Conservation (phyloP, 1,140 invertebrate species). For the Pantala flavescens region DNA sequence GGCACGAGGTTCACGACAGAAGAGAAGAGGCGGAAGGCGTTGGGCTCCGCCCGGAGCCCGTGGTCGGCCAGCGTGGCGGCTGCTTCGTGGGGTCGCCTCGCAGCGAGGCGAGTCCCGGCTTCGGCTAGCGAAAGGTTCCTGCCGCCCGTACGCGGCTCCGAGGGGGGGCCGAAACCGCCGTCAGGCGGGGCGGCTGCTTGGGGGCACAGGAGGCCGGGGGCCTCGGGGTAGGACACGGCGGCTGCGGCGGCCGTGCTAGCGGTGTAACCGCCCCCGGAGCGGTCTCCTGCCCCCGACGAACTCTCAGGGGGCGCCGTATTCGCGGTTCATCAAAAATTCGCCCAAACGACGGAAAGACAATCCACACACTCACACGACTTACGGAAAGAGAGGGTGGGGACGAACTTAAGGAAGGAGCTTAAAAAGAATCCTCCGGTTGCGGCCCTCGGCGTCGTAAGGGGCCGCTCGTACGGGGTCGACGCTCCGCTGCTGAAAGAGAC, state of each 20-base stretch:
- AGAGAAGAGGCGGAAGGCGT: neutral
- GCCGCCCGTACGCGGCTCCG: neutral
- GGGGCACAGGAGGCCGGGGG: neutral
- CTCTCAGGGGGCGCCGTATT: neutral
- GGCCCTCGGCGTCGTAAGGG: too few relatives aligned
- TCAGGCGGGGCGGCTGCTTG: neutral
- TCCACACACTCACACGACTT: too few relatives aligned
- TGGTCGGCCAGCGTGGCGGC: neutral
- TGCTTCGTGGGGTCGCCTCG: neutral
- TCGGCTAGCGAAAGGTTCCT: neutral
- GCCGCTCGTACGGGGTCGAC: too few relatives aligned
- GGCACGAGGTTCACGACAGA: conserved; percentile 33
- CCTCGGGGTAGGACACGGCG: neutral
- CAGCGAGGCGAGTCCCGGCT: neutral
- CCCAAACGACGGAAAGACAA: neutral
- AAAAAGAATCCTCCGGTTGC: too few relatives aligned
- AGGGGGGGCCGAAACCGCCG: neutral
- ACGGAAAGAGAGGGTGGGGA: too few relatives aligned
- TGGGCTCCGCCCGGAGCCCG: neutral
- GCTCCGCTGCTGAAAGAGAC: too few relatives aligned
- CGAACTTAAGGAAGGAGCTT: too few relatives aligned
- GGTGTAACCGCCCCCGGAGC: neutral
- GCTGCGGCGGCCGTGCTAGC: neutral
- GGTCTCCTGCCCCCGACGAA: conserved; percentile 1
- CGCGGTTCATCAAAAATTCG: neutral